phyloP scores from a whole-genome alignment of 2,797 vertebrate genomes.

The Liparis tanakae region DNA sequence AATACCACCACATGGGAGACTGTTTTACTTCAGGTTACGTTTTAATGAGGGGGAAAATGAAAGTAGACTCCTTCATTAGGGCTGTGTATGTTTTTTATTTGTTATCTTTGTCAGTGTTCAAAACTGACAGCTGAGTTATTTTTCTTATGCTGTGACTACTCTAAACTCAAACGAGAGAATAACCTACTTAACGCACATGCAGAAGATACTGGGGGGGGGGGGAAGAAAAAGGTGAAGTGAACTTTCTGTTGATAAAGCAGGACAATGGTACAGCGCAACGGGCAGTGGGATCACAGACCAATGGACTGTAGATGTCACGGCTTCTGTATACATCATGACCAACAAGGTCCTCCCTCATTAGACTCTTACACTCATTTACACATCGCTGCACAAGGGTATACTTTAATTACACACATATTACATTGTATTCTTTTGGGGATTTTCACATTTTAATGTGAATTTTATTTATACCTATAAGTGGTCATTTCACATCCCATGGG shows the following conservation, averaged over 20 bases:
- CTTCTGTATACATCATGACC: background rate
- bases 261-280: conserved; percentile 2
- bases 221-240: conserved; percentile 9
- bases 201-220: background rate
- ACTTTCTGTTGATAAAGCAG: conserved; percentile 12
- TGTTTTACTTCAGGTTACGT: conserved; percentile 76
- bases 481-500: background rate
- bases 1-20: conserved; percentile 57
- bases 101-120: conserved; percentile 59
- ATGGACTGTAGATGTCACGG: background rate
- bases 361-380: background rate
- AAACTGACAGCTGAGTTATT: conserved; percentile 55
- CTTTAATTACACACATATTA: background rate
- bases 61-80: conserved; percentile 63
- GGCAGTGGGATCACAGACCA: background rate
- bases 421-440: background rate
- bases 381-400: background rate
- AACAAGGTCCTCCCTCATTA: background rate
- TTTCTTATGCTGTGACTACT: conserved; percentile 36
- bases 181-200: conserved; percentile 52
- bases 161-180: conserved; percentile 45
- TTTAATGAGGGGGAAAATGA: conserved; percentile 77
- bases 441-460: background rate
- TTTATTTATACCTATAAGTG: background rate
- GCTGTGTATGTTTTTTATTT: conserved; percentile 48